Evolutionary conservation across 2,888 invertebrate species (phyloP).

Genomic region (Noctuana brunneofusca): DNA sequence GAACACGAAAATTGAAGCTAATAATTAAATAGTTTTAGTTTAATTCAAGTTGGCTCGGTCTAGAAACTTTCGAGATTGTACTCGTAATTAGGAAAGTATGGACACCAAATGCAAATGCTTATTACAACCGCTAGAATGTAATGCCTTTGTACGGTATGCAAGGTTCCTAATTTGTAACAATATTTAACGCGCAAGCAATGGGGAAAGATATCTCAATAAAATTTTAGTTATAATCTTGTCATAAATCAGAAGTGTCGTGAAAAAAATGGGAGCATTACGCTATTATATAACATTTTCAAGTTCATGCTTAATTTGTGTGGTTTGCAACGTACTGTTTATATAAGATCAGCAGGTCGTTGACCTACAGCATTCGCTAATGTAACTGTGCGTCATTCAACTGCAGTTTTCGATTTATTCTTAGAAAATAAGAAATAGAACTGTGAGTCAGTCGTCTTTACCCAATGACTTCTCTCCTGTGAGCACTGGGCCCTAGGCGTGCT

Average conservation of each 20-base stretch:
- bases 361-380: constrained; percentile 57
- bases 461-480: constrained; percentile 60
- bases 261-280: background rate
- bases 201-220: no score
- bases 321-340: constrained; percentile 32
- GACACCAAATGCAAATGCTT: constrained; percentile 52
- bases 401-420: constrained; percentile 79
- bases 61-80: constrained; percentile 50
- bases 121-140: constrained; percentile 26
- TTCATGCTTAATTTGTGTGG: constrained; percentile 14
- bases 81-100: constrained; percentile 59
- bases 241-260: background rate
- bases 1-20: constrained; percentile 1
- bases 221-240: no score
- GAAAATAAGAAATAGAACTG: constrained; percentile 76
- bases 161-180: constrained; percentile 37
- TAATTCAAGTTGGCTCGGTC: constrained; percentile 42
- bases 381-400: constrained; percentile 69
- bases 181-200: no score
- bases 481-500: constrained; percentile 20
- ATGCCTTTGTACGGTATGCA: constrained; percentile 39
- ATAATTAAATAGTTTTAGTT: constrained; percentile 29
- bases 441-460: constrained; percentile 69
- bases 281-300: constrained; percentile 2
- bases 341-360: constrained; percentile 65